Evolutionary conservation across 2,797 vertebrate genomes (phyloP), one percentile per base, ranked within the genome.

Genomic region (Paramormyrops hopkinsi): DNA sequence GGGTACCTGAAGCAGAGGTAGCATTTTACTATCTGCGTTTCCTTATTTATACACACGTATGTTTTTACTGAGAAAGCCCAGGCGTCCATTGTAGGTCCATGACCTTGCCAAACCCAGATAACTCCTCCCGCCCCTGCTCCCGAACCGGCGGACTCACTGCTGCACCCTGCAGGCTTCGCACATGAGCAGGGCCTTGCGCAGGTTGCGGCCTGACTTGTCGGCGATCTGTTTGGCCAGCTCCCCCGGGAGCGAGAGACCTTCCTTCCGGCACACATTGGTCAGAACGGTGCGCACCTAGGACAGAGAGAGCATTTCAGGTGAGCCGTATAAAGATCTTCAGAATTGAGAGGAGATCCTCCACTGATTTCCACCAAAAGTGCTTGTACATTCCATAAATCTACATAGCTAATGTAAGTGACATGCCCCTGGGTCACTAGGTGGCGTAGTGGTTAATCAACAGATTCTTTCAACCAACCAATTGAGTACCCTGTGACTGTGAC

Each of bases 131-230:
- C 8, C 22, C 46, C 22, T 0, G 25, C 4, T 37, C 50, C 25
- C 12, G 25, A 48, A 53, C 6, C 3, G 8, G n/a, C 46, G 1
- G 19, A 97, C 98, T 96, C 94, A 99, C 98, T 99, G 98, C 91
- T 99, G 98, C 53, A 99, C 99, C 93, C 98, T 96, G 95, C 98
- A 99, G 89, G 98, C 97, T 91, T 99, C 99, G 0, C 98, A 99
- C 97, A 99, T 99, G 41, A 99, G 93, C 0, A 99, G 94, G 0
- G 98, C 99, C 93, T 98, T 99, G 62, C 98, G 97, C 69, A 99
- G 97, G 93, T 99, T 99, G 88, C 98, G 96, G 69, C 96, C 96
- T 3, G 98, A 98, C 91, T 97, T 98, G 90, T 98, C 97, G 0
- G 97, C 94, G 92, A 99, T 96, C 86, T 94, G 95, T 62, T 93